These are phyloP conservation scores for Troides oblongomaculatus DNA, from an alignment of 2,888 invertebrate species.

Conservation along the genomic window DNA sequence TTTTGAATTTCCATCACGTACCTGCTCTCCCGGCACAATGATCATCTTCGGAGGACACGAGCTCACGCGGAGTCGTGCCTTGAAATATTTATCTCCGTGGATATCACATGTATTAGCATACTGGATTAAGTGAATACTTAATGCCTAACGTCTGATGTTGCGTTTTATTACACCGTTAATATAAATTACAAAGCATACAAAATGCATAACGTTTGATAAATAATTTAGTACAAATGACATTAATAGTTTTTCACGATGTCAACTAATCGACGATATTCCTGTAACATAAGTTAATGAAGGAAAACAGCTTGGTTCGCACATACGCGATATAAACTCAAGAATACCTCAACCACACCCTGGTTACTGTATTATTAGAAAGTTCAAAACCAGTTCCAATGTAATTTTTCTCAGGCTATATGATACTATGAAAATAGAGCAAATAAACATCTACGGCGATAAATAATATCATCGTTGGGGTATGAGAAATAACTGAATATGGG, in stretches of 20 bases:
- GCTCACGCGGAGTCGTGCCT: constrained; percentile 3
- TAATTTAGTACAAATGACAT: too few relatives aligned
- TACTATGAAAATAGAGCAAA: neutral
- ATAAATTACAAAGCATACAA: neutral
- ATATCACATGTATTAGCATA: neutral
- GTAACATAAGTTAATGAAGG: neutral
- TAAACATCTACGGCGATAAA: neutral
- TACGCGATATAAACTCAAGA: neutral
- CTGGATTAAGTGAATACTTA: neutral
- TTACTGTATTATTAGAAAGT: neutral
- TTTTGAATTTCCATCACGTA: constrained; percentile 27
- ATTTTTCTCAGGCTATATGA: neutral
- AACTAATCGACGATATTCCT: neutral
- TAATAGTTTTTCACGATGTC: neutral
- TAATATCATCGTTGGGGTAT: neutral
- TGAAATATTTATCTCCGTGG: constrained; percentile 15
- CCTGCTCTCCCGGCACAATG: constrained; percentile 15
- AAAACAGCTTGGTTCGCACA: neutral
- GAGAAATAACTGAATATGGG: neutral
- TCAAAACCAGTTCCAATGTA: neutral
- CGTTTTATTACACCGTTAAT: neutral
- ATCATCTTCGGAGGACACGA: constrained; percentile 23
- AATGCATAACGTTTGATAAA: neutral
- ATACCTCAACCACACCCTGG: neutral
- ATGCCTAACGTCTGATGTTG: neutral